Conservation (phyloP, 2,113 vertebrate genomes). For the Ameiurus melas region DNA sequence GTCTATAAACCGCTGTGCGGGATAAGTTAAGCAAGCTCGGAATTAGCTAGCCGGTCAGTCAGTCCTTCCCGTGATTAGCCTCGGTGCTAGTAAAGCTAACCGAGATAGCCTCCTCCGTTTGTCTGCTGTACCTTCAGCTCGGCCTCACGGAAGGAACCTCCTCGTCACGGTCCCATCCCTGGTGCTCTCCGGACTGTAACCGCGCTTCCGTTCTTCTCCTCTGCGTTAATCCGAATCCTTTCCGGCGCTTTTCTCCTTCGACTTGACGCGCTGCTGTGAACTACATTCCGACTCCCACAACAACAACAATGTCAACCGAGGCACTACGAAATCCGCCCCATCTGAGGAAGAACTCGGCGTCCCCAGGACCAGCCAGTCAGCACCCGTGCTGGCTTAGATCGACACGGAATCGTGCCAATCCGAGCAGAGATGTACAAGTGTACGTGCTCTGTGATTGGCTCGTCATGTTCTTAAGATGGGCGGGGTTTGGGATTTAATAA, state of each 20-base stretch:
- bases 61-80: not conserved
- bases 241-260: constrained; percentile 44
- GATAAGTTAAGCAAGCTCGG: not conserved
- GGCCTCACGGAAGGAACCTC: constrained; percentile 58
- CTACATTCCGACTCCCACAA: constrained; percentile 78
- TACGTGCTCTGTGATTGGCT: constrained; percentile 24
- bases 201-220: not conserved
- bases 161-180: constrained; percentile 62
- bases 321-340: constrained; percentile 59
- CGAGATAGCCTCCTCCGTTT: constrained; percentile 46
- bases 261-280: constrained; percentile 64
- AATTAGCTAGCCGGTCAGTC: not conserved
- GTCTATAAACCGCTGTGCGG: not conserved
- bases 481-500: constrained; percentile 10
- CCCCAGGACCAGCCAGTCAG: constrained; percentile 39
- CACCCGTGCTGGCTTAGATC: constrained; percentile 10
- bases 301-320: constrained; percentile 77
- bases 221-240: constrained; percentile 44
- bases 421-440: fast-evolving
- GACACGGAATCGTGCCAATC: constrained; percentile 60
- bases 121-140: constrained; percentile 68
- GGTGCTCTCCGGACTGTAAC: constrained; percentile 25
- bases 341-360: not conserved
- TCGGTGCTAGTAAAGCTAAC: constrained; percentile 49
- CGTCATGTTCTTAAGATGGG: not conserved